phyloP scores from a whole-genome alignment of 1,140 invertebrate species.

The Pseudomyrmex gracilis region DNA sequence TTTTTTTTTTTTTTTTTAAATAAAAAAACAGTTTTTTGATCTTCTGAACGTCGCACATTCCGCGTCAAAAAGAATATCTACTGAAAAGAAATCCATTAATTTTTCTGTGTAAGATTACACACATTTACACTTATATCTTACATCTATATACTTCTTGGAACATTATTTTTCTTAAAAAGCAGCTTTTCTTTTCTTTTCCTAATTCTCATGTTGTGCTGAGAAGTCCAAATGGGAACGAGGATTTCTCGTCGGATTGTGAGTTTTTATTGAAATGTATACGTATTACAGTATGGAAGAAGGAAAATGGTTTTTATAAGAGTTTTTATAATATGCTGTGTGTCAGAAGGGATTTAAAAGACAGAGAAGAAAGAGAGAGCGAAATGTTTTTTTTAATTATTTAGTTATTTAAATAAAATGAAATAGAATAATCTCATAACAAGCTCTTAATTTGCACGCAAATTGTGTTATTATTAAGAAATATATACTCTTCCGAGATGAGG shows the following conservation, averaged over 20 bases:
- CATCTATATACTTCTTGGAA: too few relatives aligned
- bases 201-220: too few relatives aligned
- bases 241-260: not conserved
- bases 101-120: not conserved
- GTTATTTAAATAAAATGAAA: not conserved
- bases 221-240: too few relatives aligned
- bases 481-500: not conserved
- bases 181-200: too few relatives aligned
- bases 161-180: not conserved
- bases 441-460: not conserved
- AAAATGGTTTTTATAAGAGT: too few relatives aligned
- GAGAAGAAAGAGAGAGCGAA: not conserved
- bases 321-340: too few relatives aligned
- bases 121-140: not conserved
- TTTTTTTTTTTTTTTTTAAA: not conserved
- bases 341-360: too few relatives aligned
- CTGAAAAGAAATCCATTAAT: slow-evolving; percentile 34
- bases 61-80: slow-evolving; percentile 14
- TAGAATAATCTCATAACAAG: not conserved
- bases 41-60: not conserved
- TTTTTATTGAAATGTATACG: slow-evolving; percentile 9
- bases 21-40: not conserved
- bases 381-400: not conserved
- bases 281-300: not conserved
- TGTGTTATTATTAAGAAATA: not conserved